phyloP scores from a whole-genome alignment of 2,113 vertebrate species.

The Falco punctatus region DNA sequence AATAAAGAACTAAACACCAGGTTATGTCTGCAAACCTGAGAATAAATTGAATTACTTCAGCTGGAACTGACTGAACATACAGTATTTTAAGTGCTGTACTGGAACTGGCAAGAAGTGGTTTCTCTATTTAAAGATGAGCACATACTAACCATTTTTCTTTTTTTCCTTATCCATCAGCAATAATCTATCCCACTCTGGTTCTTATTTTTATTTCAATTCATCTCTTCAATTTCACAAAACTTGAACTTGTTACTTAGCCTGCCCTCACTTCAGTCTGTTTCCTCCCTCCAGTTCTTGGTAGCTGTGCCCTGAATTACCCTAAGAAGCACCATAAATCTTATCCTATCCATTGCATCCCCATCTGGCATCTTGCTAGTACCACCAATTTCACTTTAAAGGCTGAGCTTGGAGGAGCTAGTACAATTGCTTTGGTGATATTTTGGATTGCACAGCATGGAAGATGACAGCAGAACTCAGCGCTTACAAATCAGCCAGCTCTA shows the following conservation, averaged over 20 bases:
- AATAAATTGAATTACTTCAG: background rate
- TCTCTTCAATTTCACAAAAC: background rate
- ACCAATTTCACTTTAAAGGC: background rate
- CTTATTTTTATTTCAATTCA: background rate
- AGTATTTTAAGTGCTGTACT: background rate
- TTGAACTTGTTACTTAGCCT: background rate
- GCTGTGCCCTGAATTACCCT: background rate
- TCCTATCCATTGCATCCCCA: background rate
- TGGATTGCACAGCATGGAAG: background rate
- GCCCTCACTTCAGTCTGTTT: background rate
- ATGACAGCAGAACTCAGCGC: background rate
- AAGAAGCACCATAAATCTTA: background rate
- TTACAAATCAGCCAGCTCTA: background rate
- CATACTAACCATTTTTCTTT: background rate
- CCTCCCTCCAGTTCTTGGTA: background rate
- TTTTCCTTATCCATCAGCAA: background rate
- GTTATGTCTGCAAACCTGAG: background rate
- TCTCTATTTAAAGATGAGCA: background rate
- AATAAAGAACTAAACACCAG: background rate
- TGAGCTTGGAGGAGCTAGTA: background rate
- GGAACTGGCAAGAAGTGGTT: background rate
- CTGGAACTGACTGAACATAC: background rate
- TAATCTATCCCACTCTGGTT: background rate
- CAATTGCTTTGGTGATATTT: conserved; percentile 13
- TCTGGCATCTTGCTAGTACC: background rate